A percentile compares a stretch with the other conserved stretches of the same genome.
phyloP scores from a whole-genome alignment of 2,888 invertebrate genomes.

The Agrotis exclamationis region DNA sequence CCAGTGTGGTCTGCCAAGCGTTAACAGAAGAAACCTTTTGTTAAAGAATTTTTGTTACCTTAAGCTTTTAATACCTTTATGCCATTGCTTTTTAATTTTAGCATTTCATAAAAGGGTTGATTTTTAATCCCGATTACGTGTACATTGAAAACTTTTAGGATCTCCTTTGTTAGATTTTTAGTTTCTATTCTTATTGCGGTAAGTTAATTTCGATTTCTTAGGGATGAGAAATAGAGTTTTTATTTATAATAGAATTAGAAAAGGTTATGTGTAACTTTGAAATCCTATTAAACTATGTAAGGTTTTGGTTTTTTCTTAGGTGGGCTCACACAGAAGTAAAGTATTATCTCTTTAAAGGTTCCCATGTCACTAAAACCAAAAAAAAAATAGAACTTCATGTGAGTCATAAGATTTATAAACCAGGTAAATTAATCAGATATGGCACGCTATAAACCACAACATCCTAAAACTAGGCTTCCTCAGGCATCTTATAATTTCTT shows the following conservation, averaged over 20 bases:
- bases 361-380: background rate
- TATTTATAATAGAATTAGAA: constrained; percentile 69
- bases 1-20: constrained; percentile 89
- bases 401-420: background rate
- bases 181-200: constrained; percentile 79
- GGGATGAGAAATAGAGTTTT: constrained; percentile 53
- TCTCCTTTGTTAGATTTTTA: constrained; percentile 78
- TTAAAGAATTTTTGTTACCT: constrained; percentile 87
- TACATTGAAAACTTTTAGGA: constrained; percentile 78
- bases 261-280: constrained; percentile 63
- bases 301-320: constrained; percentile 3
- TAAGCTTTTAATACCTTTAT: constrained; percentile 91
- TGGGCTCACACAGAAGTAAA: background rate
- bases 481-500: constrained; percentile 64
- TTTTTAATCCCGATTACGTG: constrained; percentile 87
- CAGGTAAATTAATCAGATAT: constrained; percentile 13
- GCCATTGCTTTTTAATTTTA: constrained; percentile 89
- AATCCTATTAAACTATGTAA: constrained; percentile 65
- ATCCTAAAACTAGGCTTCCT: constrained; percentile 60
- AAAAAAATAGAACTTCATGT: background rate
- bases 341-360: background rate
- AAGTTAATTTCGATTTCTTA: constrained; percentile 74
- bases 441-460: constrained; percentile 42
- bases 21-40: constrained; percentile 88
- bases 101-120: constrained; percentile 87